Evolutionary conservation across 2,888 invertebrate species (phyloP).

Genomic region (Pyralis farinalis): DNA sequence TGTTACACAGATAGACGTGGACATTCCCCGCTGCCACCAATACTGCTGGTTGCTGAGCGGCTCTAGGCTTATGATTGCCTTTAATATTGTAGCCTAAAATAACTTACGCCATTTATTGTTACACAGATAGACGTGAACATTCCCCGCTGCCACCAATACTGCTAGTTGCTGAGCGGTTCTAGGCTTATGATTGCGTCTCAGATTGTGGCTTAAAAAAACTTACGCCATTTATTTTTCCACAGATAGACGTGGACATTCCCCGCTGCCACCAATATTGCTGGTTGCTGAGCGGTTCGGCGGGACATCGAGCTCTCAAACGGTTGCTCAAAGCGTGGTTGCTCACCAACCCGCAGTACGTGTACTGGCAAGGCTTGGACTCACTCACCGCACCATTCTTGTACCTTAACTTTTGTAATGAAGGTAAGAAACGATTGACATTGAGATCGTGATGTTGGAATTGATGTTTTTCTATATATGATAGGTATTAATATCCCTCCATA

Average conservation of each 20-base stretch:
- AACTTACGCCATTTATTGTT: too few relatives aligned
- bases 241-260: slow-evolving; percentile 99
- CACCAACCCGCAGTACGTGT: slow-evolving; percentile 96
- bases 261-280: slow-evolving; percentile 99
- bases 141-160: slow-evolving; percentile 99
- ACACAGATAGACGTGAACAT: slow-evolving; percentile 99
- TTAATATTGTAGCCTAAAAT: too few relatives aligned
- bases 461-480: too few relatives aligned
- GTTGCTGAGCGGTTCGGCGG: slow-evolving; percentile 94
- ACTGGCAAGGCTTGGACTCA: slow-evolving; percentile 99
- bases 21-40: slow-evolving; percentile 99
- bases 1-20: slow-evolving; percentile 99
- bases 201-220: too few relatives aligned
- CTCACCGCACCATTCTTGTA: slow-evolving; percentile 98
- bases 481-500: too few relatives aligned
- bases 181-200: too few relatives aligned
- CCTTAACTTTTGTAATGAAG: slow-evolving; percentile 98
- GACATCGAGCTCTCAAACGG: slow-evolving; percentile 94
- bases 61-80: too few relatives aligned
- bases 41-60: slow-evolving; percentile 98
- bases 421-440: too few relatives aligned
- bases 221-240: too few relatives aligned
- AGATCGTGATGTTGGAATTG: too few relatives aligned
- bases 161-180: slow-evolving; percentile 96
- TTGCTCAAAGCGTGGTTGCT: slow-evolving; percentile 98